phyloP scores from a whole-genome alignment of 2,113 vertebrate genomes.

The Oncorhynchus gorbuscha region DNA sequence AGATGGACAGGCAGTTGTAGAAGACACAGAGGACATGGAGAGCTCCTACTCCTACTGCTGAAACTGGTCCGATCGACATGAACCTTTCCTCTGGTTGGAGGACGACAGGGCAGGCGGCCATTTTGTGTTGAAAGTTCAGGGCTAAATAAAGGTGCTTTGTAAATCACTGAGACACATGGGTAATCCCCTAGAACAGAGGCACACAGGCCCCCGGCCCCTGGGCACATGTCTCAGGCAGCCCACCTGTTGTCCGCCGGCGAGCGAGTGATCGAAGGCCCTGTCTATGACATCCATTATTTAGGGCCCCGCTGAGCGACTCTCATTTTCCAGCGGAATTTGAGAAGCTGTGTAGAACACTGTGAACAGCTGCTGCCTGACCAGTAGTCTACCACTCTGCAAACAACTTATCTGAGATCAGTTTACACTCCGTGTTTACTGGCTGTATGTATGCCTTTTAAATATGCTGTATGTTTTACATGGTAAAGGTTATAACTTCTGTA shows the following conservation, averaged over 20 bases:
- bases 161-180: constrained; percentile 33
- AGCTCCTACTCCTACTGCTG: constrained; percentile 16
- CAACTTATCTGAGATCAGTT: not conserved
- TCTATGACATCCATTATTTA: constrained; percentile 73
- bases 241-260: constrained; percentile 70
- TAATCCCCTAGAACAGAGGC: constrained; percentile 60
- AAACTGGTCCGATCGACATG: not conserved
- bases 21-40: not conserved
- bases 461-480: not conserved
- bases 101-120: constrained; percentile 21
- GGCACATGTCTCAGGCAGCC: constrained; percentile 47
- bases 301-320: constrained; percentile 59
- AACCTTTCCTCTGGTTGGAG: constrained; percentile 25
- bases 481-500: not conserved
- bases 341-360: constrained; percentile 63
- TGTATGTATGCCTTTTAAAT: not conserved
- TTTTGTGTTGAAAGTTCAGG: constrained; percentile 57
- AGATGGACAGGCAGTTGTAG: too few relatives aligned
- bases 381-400: constrained; percentile 37
- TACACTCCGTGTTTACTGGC: not conserved
- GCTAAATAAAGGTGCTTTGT: constrained; percentile 65
- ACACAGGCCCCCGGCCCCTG: constrained; percentile 35
- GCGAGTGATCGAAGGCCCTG: constrained; percentile 30
- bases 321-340: constrained; percentile 73
- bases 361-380: constrained; percentile 62